Conservation (phyloP, 2,113 vertebrate species). For the Nannospalax galili region DNA sequence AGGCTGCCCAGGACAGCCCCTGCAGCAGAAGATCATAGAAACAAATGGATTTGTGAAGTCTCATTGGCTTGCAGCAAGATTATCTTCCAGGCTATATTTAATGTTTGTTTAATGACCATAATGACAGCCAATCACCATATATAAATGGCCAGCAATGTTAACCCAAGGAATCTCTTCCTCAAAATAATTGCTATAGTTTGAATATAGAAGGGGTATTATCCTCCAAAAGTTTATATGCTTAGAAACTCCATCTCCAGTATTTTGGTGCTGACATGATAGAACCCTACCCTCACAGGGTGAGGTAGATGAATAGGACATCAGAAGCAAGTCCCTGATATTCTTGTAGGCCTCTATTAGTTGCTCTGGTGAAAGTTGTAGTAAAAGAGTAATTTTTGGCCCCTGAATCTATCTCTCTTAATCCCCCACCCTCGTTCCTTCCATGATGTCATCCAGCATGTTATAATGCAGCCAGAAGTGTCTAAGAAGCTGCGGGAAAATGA, state of each 20-base stretch:
- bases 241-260: not conserved
- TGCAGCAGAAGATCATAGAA: not conserved
- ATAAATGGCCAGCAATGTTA: not conserved
- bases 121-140: not conserved
- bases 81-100: not conserved
- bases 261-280: not conserved
- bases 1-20: not conserved
- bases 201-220: not conserved
- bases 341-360: not conserved
- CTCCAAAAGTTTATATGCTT: not conserved
- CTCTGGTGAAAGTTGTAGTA: not conserved
- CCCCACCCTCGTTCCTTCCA: not conserved
- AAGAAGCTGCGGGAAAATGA: not conserved
- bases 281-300: not conserved
- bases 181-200: not conserved
- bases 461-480: not conserved
- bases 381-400: not conserved
- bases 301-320: not conserved
- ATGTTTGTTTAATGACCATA: not conserved
- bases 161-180: not conserved
- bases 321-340: not conserved
- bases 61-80: not conserved
- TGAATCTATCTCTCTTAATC: not conserved
- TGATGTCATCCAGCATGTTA: not conserved
- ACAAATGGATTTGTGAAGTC: not conserved